A percentile compares a stretch with the other conserved stretches of the same genome.
phyloP scores from a whole-genome alignment of 92 coral and sea anemone species.

The Actinostola sp. region DNA sequence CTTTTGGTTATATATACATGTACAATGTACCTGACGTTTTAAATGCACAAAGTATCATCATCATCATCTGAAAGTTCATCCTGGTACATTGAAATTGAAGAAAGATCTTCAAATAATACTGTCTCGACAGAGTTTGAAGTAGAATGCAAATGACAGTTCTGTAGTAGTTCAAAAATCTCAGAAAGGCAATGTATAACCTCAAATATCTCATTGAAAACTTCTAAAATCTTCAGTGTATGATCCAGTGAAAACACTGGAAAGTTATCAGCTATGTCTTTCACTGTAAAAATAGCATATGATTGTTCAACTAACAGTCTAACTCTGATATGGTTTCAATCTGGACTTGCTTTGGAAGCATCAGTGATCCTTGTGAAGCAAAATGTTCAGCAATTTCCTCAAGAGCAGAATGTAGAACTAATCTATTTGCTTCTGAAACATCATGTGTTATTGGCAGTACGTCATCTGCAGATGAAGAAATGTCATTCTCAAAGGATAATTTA shows the following conservation, averaged over 20 bases:
- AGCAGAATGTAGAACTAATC: neutral
- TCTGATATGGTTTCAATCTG: neutral
- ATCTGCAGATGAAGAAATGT: conserved; percentile 5
- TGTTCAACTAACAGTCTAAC: neutral
- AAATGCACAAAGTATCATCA: no score
- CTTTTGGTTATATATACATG: no score
- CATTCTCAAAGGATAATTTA: conserved; percentile 24
- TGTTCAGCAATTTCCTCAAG: conserved; percentile 1
- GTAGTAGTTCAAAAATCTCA: no score
- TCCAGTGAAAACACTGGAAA: conserved; percentile 21
- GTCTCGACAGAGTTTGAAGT: no score
- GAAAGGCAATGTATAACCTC: no score
- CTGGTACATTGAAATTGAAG: no score
- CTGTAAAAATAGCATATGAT: neutral
- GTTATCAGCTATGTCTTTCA: conserved; percentile 2
- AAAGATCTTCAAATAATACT: no score
- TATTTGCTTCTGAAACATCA: neutral
- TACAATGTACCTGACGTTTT: no score
- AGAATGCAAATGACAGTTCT: no score
- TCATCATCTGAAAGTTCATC: no score
- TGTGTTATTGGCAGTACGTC: neutral
- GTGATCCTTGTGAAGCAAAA: neutral
- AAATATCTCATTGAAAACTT: conserved; percentile 24
- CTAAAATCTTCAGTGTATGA: conserved; percentile 12
- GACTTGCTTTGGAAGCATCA: neutral